Evolutionary conservation across 2,888 invertebrate genomes (phyloP).

Genomic region (Ligdia adustata): DNA sequence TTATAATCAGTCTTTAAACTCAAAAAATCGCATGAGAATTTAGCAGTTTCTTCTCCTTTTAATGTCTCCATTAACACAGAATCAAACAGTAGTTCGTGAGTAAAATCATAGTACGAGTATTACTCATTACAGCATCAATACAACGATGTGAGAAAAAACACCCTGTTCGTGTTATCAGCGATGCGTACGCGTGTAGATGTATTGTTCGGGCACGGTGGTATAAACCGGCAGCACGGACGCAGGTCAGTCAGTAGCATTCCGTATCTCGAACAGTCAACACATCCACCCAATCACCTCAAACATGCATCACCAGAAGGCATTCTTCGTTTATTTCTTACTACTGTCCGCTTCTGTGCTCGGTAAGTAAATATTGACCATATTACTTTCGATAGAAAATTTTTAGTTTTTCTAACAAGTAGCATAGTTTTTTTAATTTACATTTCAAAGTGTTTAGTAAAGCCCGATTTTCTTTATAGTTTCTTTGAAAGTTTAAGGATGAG

Average conservation of each 20-base stretch:
- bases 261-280: background rate
- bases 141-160: slow-evolving; percentile 16
- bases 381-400: background rate
- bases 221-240: slow-evolving; percentile 41
- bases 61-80: no score
- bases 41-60: no score
- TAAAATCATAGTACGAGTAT: no score
- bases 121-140: background rate
- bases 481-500: no score
- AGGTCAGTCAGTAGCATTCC: slow-evolving; percentile 2
- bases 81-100: no score
- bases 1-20: no score
- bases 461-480: no score
- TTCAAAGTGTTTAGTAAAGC: no score
- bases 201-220: slow-evolving; percentile 46
- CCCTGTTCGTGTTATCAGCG: slow-evolving; percentile 34
- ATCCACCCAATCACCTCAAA: background rate
- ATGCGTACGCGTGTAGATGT: slow-evolving; percentile 42
- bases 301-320: slow-evolving; percentile 27
- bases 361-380: slow-evolving; percentile 45
- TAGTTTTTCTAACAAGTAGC: no score
- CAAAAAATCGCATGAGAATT: no score
- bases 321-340: slow-evolving; percentile 57
- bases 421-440: no score
- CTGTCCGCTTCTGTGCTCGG: slow-evolving; percentile 59